Base-by-base conservation (phyloP, 2,113 vertebrate genomes). In the Ginglymostoma cirratum region DNA sequence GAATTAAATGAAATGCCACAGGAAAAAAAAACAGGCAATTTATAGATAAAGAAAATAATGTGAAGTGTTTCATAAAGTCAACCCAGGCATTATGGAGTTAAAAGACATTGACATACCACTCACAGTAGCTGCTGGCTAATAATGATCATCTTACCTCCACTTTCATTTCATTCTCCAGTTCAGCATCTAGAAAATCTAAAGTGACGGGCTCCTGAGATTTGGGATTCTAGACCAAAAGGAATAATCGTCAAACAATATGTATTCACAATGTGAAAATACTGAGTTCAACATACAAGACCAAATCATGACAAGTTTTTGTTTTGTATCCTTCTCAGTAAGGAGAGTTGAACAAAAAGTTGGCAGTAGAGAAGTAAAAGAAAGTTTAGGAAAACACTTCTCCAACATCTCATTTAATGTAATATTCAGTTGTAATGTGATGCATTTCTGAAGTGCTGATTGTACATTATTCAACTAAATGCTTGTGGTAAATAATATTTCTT, bases 181-280 rank as follows among this genome's bases (percentile, higher is more conserved):
- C 99, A 23, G 99, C 99, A 96, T 99, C 99, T 96, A 99, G 97
- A 96, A 99, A 99, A 98, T 99, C 99, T 96, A 99, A 97, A 0
- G 99, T 99, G 94, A 99, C 99, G 30, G 99, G 99, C 96, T 99
- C 99, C 98, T 99, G 99, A 96, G 99, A 99, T 99, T 99, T 99
- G 96, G 98, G 99, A 97, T 99, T 99, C 99, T 99, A 97, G 96
- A 97, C 96, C 65, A 97, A 96, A 97, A 97, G 96, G 27, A 97
- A 96, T 93, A 96, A 96, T 83, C 76, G 21, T 95, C 67, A 95
- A 52, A 34, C 67, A 72, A 70, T 95, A 72, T 72, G 38, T 95
- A 95, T 72, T 52, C 48, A 70, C 23, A 34, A 72, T 65, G 42
- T 76, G 67, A 72, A 61, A 61, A 61, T 69, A 70, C 52, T 27